Evolutionary conservation across 2,797 vertebrate genomes (phyloP).

Genomic region (Zalophus californianus): DNA sequence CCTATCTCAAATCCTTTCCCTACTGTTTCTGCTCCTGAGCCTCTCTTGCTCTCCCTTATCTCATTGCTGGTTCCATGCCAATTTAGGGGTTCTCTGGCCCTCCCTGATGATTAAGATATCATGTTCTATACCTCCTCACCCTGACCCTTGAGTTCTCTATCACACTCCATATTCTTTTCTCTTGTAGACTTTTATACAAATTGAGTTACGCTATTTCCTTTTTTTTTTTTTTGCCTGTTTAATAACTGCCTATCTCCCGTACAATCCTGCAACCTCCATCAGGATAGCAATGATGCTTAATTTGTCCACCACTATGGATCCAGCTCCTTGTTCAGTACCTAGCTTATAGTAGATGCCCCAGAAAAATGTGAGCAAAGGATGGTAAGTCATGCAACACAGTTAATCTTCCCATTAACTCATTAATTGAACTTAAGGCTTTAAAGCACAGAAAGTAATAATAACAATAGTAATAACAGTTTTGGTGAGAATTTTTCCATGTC

Average conservation of each 20-base stretch:
- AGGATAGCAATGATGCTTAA: background rate
- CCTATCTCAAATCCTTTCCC: background rate
- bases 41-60: background rate
- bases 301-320: background rate
- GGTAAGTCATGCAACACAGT: background rate
- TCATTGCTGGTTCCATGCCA: background rate
- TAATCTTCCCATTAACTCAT: background rate
- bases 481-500: background rate
- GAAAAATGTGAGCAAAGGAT: constrained; percentile 11
- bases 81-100: background rate
- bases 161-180: background rate
- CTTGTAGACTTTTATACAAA: background rate
- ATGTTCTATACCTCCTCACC: background rate
- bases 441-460: background rate
- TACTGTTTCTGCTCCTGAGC: background rate
- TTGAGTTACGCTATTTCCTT: background rate
- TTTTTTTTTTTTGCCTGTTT: background rate
- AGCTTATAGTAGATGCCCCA: background rate
- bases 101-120: background rate
- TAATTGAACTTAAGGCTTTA: constrained; percentile 9
- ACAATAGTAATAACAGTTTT: background rate
- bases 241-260: background rate
- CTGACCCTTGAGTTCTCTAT: background rate
- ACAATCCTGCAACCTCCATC: background rate
- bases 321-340: background rate